These are phyloP conservation scores for Bufotes viridis DNA, from an alignment of 2,797 vertebrate species.

Conservation along the genomic window DNA sequence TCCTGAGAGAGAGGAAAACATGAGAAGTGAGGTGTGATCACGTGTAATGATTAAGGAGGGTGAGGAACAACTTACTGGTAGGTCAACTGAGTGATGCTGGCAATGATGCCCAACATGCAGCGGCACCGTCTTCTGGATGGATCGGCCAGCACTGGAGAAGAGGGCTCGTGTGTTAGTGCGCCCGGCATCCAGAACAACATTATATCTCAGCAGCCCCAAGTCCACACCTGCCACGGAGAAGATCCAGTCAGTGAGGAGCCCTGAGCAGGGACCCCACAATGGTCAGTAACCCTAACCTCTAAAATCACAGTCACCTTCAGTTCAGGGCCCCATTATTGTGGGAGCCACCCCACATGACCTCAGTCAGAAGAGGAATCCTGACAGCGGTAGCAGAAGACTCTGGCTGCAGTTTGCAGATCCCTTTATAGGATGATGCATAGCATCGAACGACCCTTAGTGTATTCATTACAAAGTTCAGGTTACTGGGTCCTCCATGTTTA, in stretches of 20 bases:
- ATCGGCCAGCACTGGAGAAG: conserved; percentile 51
- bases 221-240: neutral
- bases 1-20: conserved; percentile 13
- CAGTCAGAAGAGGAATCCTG: too few relatives aligned
- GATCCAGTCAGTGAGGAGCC: neutral
- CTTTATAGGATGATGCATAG: neutral
- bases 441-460: neutral
- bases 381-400: too few relatives aligned
- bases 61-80: conserved; percentile 22
- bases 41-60: neutral
- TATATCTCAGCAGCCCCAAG: conserved; percentile 63
- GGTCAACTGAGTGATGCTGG: neutral
- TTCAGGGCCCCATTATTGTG: neutral
- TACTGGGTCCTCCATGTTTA: neutral
- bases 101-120: neutral
- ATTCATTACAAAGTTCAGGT: neutral
- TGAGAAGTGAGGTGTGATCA: neutral
- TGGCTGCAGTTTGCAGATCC: too few relatives aligned
- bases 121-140: neutral
- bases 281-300: too few relatives aligned
- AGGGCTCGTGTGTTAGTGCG: conserved; percentile 54
- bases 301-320: neutral
- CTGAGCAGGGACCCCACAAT: neutral
- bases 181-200: conserved; percentile 65
- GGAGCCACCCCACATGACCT: neutral